These are phyloP conservation scores for Distichodus sexfasciatus DNA, from an alignment of 2,797 vertebrate species.

Conservation along the genomic window DNA sequence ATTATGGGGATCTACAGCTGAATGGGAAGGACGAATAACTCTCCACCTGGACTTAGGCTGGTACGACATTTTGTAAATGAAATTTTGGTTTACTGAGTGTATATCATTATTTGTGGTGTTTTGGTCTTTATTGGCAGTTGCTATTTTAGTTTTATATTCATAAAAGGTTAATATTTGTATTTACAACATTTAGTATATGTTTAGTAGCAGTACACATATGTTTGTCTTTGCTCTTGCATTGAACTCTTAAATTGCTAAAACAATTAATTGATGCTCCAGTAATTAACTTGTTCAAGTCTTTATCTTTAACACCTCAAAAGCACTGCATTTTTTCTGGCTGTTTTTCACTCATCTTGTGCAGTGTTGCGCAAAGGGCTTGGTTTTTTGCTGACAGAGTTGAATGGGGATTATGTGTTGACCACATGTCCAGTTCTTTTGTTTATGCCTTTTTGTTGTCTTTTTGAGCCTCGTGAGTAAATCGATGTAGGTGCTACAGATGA, in stretches of 20 bases:
- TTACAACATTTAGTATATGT: too few relatives aligned
- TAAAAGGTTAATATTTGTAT: too few relatives aligned
- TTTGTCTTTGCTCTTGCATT: too few relatives aligned
- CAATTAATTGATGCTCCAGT: neutral
- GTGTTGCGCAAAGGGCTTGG: constrained; percentile 20
- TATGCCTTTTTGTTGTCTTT: constrained; percentile 59
- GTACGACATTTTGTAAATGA: constrained; percentile 35
- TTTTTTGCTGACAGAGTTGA: constrained; percentile 66
- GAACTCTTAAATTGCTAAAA: neutral
- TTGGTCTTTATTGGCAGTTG: too few relatives aligned
- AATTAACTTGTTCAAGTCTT: neutral
- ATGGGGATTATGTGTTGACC: constrained; percentile 62
- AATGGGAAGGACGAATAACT: constrained; percentile 56
- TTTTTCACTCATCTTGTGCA: constrained; percentile 27
- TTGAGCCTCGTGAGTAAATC: constrained; percentile 60
- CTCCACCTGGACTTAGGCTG: constrained; percentile 54
- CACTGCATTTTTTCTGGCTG: constrained; percentile 19
- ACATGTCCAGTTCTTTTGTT: constrained; percentile 60
- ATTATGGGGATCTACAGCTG: constrained; percentile 36
- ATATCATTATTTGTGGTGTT: too few relatives aligned
- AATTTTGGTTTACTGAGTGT: too few relatives aligned
- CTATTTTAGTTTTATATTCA: too few relatives aligned
- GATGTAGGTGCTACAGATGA: constrained; percentile 62
- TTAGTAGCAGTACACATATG: too few relatives aligned
- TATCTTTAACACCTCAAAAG: neutral